Conservation (phyloP, 1,140 invertebrate genomes). For the Oedothorax gibbosus region DNA sequence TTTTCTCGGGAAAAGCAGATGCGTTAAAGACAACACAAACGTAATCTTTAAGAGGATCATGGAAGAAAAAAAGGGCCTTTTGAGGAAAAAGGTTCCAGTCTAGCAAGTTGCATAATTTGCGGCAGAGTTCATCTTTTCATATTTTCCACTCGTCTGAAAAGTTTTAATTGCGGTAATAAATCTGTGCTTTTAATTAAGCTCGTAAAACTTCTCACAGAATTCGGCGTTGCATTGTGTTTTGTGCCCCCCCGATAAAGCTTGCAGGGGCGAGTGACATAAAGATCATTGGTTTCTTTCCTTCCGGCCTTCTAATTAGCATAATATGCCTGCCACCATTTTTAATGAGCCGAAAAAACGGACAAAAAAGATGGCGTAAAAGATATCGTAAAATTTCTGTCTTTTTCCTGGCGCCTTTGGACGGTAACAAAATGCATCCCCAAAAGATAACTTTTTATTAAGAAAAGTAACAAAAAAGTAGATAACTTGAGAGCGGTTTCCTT, state of each 20-base stretch:
- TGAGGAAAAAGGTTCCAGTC: constrained; percentile 56
- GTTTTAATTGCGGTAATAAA: constrained; percentile 62
- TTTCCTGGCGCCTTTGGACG: constrained; percentile 59
- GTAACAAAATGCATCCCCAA: constrained; percentile 56
- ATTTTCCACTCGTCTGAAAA: constrained; percentile 62
- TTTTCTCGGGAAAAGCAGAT: neutral
- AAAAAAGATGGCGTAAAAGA: constrained; percentile 61
- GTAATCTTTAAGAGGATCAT: neutral
- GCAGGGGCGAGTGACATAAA: constrained; percentile 45
- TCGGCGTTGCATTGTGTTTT: constrained; percentile 44
- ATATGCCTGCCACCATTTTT: constrained; percentile 61
- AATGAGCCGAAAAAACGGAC: constrained; percentile 60
- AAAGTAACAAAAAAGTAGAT: constrained; percentile 25
- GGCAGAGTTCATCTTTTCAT: constrained; percentile 60
- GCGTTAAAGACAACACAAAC: constrained; percentile 32
- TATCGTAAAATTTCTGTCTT: constrained; percentile 60
- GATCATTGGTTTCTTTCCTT: constrained; percentile 61
- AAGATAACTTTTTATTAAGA: constrained; percentile 61
- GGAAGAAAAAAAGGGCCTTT: constrained; percentile 35
- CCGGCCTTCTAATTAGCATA: constrained; percentile 60
- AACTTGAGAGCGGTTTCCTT: constrained; percentile 4
- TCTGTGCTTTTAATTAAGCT: constrained; percentile 61
- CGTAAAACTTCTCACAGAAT: constrained; percentile 56
- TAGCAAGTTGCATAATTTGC: constrained; percentile 59
- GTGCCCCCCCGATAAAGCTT: constrained; percentile 52